Percentiles rank a stretch among this genome's conserved stretches.
These are phyloP conservation scores for Morone chrysops DNA, from an alignment of 2,113 vertebrate genomes.

Conservation along the genomic window DNA sequence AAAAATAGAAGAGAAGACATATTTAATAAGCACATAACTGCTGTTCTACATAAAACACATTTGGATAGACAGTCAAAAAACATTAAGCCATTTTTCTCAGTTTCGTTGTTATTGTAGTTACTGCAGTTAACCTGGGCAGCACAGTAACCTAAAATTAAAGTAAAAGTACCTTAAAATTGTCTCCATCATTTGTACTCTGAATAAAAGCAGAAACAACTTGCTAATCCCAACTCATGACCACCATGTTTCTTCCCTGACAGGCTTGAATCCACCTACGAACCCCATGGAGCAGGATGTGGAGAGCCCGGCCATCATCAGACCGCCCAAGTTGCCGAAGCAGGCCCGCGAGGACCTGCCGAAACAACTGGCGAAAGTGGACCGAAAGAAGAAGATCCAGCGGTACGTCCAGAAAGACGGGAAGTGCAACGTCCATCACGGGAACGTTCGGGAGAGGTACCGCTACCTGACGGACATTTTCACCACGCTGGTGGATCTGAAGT, in stretches of 20 bases:
- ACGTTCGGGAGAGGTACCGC: conserved; percentile 95
- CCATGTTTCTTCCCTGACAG: conserved; percentile 75
- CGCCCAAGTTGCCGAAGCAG: conserved; percentile 94
- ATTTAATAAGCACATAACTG: no score
- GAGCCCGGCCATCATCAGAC: conserved; percentile 90
- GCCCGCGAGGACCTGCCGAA: conserved; percentile 90
- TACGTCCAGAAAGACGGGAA: conserved; percentile 98
- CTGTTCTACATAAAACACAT: no score
- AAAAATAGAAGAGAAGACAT: no score
- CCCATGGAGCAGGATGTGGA: conserved; percentile 99
- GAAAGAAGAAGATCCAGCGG: conserved; percentile 92
- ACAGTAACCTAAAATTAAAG: not conserved
- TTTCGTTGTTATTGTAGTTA: no score
- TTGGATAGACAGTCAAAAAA: no score
- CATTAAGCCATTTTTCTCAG: no score
- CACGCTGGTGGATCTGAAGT: conserved; percentile 97
- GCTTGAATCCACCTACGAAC: conserved; percentile 88
- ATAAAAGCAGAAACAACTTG: not conserved
- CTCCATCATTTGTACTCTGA: not conserved
- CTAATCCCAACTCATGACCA: not conserved
- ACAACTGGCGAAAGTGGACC: conserved; percentile 85
- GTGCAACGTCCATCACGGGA: conserved; percentile 98
- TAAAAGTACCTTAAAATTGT: not conserved
- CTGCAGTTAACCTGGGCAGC: no score
- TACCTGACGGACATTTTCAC: conserved; percentile 99